These are phyloP conservation scores for Macropus fuliginosus DNA, from an alignment of 2,797 vertebrate genomes.

Conservation along the genomic window DNA sequence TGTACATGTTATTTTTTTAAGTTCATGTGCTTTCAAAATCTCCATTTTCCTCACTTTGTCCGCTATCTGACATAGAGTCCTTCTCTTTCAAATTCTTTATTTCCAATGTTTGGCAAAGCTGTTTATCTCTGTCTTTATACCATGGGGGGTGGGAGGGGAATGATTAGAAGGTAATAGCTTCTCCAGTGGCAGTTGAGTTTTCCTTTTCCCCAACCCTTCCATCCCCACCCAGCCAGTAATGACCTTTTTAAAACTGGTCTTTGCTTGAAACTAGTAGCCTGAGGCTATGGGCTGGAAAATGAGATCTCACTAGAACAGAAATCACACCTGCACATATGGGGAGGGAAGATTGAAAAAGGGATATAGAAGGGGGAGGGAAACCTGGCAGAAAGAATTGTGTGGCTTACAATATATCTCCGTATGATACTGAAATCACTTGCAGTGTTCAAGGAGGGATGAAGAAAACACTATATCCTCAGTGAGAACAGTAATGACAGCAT, in stretches of 20 bases:
- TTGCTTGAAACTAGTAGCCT: neutral
- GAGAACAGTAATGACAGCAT: neutral
- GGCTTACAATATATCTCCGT: neutral
- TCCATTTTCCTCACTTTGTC: neutral
- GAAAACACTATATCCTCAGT: neutral
- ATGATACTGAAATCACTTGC: neutral
- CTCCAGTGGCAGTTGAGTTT: neutral
- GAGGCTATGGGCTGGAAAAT: neutral
- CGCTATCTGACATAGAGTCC: neutral
- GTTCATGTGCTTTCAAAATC: neutral
- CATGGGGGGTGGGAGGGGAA: too few relatives aligned
- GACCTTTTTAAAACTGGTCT: neutral
- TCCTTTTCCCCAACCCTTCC: neutral
- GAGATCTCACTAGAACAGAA: neutral
- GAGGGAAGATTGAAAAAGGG: neutral
- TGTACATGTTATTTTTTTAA: neutral
- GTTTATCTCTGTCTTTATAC: neutral
- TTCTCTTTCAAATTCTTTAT: neutral
- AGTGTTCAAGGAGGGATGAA: neutral
- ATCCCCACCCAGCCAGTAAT: neutral
- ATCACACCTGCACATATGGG: neutral
- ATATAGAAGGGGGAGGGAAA: neutral
- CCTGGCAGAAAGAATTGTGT: neutral
- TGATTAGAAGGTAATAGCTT: neutral
- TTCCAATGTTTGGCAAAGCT: neutral